These are phyloP conservation scores for Rallus limicola DNA, from an alignment of 2,113 vertebrate genomes.

Conservation along the genomic window DNA sequence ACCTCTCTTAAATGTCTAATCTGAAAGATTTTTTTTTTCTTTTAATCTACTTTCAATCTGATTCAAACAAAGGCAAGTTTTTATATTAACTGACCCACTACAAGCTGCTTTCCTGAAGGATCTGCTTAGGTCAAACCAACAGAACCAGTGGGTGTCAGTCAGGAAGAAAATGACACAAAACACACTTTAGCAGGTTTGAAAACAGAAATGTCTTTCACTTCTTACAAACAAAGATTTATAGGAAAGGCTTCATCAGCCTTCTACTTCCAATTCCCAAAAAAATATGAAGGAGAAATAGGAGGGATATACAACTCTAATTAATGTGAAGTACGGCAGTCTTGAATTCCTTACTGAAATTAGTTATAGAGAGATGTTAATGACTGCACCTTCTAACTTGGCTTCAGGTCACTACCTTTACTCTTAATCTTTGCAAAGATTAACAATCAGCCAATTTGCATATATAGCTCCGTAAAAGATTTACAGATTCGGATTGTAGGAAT, in stretches of 20 bases:
- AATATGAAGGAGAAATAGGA: not conserved
- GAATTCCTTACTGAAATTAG: not conserved
- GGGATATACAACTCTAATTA: not conserved
- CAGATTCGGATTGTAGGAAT: not conserved
- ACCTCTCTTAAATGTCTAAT: not conserved
- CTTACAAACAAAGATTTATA: not conserved
- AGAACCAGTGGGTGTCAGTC: not conserved
- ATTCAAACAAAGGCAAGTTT: not conserved
- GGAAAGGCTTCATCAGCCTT: not conserved
- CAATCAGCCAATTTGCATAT: not conserved
- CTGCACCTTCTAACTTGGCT: not conserved
- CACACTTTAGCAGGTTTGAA: not conserved
- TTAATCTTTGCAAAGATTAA: slow-evolving; percentile 54
- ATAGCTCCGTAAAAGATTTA: slow-evolving; percentile 56
- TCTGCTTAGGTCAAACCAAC: not conserved
- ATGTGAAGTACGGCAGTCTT: not conserved
- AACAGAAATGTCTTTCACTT: not conserved
- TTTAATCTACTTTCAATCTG: not conserved
- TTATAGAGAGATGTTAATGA: not conserved
- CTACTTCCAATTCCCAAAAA: not conserved
- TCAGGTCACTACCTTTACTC: slow-evolving; percentile 40
- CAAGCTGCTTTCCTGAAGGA: not conserved
- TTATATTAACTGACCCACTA: not conserved
- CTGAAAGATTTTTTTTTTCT: not conserved
- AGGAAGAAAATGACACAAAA: not conserved